These are phyloP conservation scores for Nasonovia ribisnigri DNA, from an alignment of 2,888 invertebrate species.

Conservation along the genomic window DNA sequence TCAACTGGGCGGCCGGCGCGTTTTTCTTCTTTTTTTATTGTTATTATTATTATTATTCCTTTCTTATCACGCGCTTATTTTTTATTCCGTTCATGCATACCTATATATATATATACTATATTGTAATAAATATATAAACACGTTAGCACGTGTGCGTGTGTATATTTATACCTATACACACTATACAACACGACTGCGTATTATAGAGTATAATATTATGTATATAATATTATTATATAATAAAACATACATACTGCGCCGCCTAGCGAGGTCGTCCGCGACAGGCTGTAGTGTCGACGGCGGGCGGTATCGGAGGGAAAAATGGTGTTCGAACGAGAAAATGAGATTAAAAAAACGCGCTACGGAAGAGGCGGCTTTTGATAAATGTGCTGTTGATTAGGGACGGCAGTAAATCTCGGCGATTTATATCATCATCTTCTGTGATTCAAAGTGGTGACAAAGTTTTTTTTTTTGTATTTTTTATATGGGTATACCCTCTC, in stretches of 20 bases:
- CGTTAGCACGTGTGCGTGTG: background rate
- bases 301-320: background rate
- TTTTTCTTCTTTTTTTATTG: background rate
- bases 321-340: background rate
- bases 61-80: background rate
- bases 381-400: conserved; percentile 46
- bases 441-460: background rate
- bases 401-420: conserved; percentile 19
- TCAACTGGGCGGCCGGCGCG: background rate
- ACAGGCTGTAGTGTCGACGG: background rate
- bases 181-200: background rate
- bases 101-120: background rate
- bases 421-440: background rate
- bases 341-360: conserved; percentile 16
- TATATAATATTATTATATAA: background rate
- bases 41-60: background rate
- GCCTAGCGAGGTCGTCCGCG: conserved; percentile 8
- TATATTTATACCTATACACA: background rate
- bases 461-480: background rate
- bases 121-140: background rate
- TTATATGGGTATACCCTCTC: background rate
- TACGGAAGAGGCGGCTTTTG: background rate
- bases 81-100: background rate
- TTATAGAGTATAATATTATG: too few species aligned
- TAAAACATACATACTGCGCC: background rate